A percentile compares a stretch with the other conserved stretches of the same genome.
These are phyloP conservation scores for Poicephalus meyeri DNA, from an alignment of 2,113 vertebrate species.

Conservation along the genomic window DNA sequence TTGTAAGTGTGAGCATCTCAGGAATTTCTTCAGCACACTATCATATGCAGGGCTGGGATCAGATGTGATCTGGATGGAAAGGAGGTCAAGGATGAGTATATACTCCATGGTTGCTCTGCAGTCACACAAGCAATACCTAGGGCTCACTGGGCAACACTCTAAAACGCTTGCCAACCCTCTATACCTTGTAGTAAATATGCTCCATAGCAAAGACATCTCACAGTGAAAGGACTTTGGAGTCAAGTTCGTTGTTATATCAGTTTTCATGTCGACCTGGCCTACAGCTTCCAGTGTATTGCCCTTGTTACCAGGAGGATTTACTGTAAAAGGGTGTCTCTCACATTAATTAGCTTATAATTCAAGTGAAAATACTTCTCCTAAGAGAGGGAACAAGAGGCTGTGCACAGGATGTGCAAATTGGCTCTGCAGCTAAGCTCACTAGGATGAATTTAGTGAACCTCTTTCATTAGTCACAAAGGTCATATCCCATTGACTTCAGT, in stretches of 20 bases:
- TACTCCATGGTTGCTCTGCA: neutral
- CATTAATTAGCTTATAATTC: neutral
- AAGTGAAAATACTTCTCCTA: neutral
- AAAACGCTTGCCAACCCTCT: neutral
- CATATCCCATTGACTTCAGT: conserved; percentile 6
- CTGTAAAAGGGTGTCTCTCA: neutral
- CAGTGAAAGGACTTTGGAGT: neutral
- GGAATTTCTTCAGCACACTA: neutral
- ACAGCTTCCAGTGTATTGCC: neutral
- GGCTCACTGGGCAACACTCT: neutral
- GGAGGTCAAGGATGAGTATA: neutral
- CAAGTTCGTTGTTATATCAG: neutral
- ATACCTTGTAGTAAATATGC: neutral
- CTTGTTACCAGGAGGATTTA: neutral
- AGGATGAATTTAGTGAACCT: neutral
- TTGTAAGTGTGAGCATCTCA: neutral
- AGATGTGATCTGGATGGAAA: neutral
- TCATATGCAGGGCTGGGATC: neutral
- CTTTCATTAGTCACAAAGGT: conserved; percentile 5
- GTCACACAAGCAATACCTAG: neutral
- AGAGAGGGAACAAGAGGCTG: neutral
- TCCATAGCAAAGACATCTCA: neutral
- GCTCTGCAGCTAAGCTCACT: neutral
- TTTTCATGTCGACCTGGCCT: neutral
- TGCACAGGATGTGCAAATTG: neutral